Conservation (phyloP, 2,888 invertebrate genomes). For the Autographa pulchrina region DNA sequence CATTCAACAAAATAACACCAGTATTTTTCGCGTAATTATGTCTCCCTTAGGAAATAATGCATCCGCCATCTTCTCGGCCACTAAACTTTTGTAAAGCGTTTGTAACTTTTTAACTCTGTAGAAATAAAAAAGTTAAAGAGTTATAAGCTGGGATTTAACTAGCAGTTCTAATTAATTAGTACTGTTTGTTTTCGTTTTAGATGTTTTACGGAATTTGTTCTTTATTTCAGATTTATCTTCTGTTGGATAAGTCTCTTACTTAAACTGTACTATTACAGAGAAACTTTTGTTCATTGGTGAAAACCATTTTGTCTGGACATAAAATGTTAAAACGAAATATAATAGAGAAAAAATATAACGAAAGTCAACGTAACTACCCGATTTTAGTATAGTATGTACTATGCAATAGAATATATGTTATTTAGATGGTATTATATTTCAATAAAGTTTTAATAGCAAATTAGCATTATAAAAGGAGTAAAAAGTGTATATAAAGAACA, state of each 20-base stretch:
- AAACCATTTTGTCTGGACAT: background rate
- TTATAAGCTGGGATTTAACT: constrained; percentile 22
- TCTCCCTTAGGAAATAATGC: constrained; percentile 1
- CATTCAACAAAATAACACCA: background rate
- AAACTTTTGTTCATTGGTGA: background rate
- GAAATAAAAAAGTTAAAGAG: constrained; percentile 27
- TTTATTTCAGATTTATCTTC: constrained; percentile 11
- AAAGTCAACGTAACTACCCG: no score
- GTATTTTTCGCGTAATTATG: background rate
- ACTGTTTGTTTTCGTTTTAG: constrained; percentile 22
- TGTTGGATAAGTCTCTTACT: background rate
- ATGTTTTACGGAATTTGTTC: constrained; percentile 15
- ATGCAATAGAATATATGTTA: no score
- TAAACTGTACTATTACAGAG: background rate
- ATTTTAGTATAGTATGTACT: no score
- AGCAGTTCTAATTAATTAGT: constrained; percentile 44
- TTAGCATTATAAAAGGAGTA: no score
- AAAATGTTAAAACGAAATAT: background rate
- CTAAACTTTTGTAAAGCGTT: constrained; percentile 14
- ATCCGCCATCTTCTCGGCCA: constrained; percentile 2
- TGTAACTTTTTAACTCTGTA: constrained; percentile 5
- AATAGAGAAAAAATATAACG: no score
- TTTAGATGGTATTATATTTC: no score
- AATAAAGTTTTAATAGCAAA: no score
- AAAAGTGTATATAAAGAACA: no score